These are phyloP conservation scores for Muscina levida DNA, from an alignment of 2,888 invertebrate genomes.

Conservation along the genomic window DNA sequence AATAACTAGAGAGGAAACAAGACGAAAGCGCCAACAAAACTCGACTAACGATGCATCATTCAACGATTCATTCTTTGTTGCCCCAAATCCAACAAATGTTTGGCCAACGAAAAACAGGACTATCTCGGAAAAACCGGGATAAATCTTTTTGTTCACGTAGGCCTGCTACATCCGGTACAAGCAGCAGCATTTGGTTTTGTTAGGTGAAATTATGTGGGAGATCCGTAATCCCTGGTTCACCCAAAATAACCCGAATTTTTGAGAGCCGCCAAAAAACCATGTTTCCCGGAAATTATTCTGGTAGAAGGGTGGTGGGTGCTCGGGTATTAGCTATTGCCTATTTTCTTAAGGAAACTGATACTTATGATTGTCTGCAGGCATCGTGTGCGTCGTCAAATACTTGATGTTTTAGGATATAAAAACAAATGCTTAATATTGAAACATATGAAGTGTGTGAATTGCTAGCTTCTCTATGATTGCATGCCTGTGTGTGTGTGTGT, in stretches of 20 bases:
- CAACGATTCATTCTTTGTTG: constrained; percentile 33
- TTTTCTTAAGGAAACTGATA: constrained; percentile 48
- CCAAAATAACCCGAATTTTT: no score
- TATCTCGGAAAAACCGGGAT: constrained; percentile 44
- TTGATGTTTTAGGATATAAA: constrained; percentile 59
- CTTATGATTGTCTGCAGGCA: constrained; percentile 45
- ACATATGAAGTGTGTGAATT: constrained; percentile 15
- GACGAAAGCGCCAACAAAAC: constrained; percentile 38
- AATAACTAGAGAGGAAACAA: constrained; percentile 61
- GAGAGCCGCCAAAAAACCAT: no score
- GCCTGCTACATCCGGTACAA: constrained; percentile 43
- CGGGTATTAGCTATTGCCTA: background rate
- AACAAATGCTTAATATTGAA: constrained; percentile 61
- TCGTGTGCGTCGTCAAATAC: constrained; percentile 27
- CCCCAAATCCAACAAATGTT: constrained; percentile 44
- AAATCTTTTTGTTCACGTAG: constrained; percentile 42
- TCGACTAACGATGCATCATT: constrained; percentile 60
- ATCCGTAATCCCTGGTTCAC: no score
- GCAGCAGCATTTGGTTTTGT: no score
- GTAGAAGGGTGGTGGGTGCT: background rate
- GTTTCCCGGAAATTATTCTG: no score
- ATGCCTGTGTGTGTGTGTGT: background rate
- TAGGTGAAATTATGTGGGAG: no score
- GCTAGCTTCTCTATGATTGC: background rate
- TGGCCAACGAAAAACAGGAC: constrained; percentile 43